These are phyloP conservation scores for Megaleporinus macrocephalus DNA, from an alignment of 2,113 vertebrate species.

Conservation along the genomic window DNA sequence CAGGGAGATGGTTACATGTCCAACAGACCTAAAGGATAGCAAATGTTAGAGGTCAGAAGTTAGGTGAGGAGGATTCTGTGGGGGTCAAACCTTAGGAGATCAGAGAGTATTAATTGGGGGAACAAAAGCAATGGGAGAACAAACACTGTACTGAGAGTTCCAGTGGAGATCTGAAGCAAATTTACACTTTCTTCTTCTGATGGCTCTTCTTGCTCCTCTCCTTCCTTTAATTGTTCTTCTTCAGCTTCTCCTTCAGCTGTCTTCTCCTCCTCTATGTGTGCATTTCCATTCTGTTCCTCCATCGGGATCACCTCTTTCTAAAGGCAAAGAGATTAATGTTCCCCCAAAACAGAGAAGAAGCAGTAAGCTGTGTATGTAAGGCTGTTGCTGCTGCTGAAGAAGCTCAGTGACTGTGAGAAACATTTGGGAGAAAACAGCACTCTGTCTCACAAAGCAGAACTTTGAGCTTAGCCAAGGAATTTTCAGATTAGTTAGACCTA, in stretches of 20 bases:
- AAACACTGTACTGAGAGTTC: slow-evolving; percentile 19
- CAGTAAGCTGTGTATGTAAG: too few species aligned
- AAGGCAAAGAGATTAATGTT: slow-evolving; percentile 54
- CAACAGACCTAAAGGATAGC: slow-evolving; percentile 5
- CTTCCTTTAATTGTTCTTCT: slow-evolving; percentile 47
- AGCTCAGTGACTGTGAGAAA: too few species aligned
- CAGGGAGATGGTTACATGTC: slow-evolving; percentile 24
- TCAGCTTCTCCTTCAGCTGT: neutral
- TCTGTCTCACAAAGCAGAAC: too few species aligned
- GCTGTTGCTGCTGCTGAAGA: too few species aligned
- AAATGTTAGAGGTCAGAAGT: neutral
- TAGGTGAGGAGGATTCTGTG: slow-evolving; percentile 4
- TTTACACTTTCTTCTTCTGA: slow-evolving; percentile 71
- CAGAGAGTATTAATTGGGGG: slow-evolving; percentile 42
- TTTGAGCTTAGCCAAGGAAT: too few species aligned
- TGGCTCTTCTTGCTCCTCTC: slow-evolving; percentile 50
- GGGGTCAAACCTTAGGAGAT: slow-evolving; percentile 50
- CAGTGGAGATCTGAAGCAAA: slow-evolving; percentile 43
- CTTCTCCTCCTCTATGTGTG: slow-evolving; percentile 52
- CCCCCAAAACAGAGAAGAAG: too few species aligned
- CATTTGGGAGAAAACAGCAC: too few species aligned
- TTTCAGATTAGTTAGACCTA: too few species aligned
- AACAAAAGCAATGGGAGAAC: slow-evolving; percentile 43
- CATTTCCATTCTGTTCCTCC: slow-evolving; percentile 66
- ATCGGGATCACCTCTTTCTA: slow-evolving; percentile 64